These are phyloP conservation scores for Zhengitettix transpicula DNA, from an alignment of 2,888 invertebrate species.

Conservation along the genomic window DNA sequence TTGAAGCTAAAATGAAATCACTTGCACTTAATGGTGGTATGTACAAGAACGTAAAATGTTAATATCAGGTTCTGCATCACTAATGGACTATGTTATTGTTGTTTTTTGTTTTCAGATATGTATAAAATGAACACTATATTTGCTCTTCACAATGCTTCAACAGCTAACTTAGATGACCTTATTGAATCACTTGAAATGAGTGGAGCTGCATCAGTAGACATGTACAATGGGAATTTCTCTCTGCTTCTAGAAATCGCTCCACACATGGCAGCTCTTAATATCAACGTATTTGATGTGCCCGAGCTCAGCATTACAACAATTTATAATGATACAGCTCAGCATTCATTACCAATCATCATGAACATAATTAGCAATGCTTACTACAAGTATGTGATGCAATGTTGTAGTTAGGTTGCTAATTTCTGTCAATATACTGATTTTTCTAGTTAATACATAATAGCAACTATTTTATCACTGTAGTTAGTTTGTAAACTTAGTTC, in stretches of 20 bases:
- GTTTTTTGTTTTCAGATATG: slow-evolving; percentile 24
- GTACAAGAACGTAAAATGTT: slow-evolving; percentile 1
- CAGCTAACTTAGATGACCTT: slow-evolving; percentile 21
- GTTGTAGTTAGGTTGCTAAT: too few species aligned
- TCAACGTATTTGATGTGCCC: slow-evolving; percentile 33
- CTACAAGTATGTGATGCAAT: slow-evolving; percentile 37
- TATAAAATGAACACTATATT: slow-evolving; percentile 41
- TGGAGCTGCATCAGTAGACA: slow-evolving; percentile 25
- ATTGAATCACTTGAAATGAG: slow-evolving; percentile 20
- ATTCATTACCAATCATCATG: slow-evolving; percentile 57
- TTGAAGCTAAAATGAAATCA: slow-evolving; percentile 43
- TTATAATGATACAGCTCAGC: slow-evolving; percentile 65
- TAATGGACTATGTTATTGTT: neutral
- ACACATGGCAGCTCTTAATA: slow-evolving; percentile 48
- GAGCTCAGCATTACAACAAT: slow-evolving; percentile 42
- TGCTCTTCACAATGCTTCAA: slow-evolving; percentile 40
- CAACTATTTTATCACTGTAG: neutral
- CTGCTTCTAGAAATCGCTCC: slow-evolving; percentile 42
- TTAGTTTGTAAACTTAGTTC: neutral
- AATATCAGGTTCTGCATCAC: neutral
- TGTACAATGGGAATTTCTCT: slow-evolving; percentile 49
- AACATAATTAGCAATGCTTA: slow-evolving; percentile 55
- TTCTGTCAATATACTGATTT: too few species aligned
- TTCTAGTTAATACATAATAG: neutral
- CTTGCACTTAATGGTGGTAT: slow-evolving; percentile 38